phyloP scores from a whole-genome alignment of 1,140 invertebrate genomes.

The Drosophila biarmipes region DNA sequence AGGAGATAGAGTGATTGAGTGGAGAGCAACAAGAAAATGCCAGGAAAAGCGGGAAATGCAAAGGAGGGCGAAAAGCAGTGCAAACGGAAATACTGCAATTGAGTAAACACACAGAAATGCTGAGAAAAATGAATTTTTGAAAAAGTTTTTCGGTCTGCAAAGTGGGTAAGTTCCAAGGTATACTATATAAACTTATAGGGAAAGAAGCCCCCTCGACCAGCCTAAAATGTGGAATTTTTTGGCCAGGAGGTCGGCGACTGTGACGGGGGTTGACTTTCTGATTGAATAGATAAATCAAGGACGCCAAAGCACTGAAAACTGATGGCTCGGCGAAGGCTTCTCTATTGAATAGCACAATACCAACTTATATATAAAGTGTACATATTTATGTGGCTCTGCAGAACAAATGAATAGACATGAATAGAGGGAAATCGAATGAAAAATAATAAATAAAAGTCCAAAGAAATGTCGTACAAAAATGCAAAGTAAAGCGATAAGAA shows the following conservation, averaged over 20 bases:
- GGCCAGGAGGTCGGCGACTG: constrained; percentile 6
- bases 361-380: constrained; percentile 11
- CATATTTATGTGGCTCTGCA: neutral
- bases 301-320: constrained; percentile 42
- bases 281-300: constrained; percentile 65
- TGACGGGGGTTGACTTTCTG: constrained; percentile 64
- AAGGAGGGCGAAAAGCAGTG: constrained; percentile 22
- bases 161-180: neutral
- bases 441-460: constrained; percentile 11
- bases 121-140: constrained; percentile 50
- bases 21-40: constrained; percentile 46
- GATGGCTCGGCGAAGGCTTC: constrained; percentile 44
- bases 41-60: constrained; percentile 37
- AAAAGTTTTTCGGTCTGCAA: constrained; percentile 15
- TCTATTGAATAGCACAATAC: constrained; percentile 21
- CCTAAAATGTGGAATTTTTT: constrained; percentile 39
- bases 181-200: neutral
- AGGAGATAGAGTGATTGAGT: constrained; percentile 21
- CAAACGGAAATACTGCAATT: constrained; percentile 25
- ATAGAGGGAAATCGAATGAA: constrained; percentile 27
- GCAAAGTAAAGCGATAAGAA: constrained; percentile 43
- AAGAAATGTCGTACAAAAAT: constrained; percentile 16
- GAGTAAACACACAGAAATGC: constrained; percentile 32
- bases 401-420: constrained; percentile 40
- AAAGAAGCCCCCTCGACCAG: constrained; percentile 11